Percentiles rank a stretch among this genome's conserved stretches.
Evolutionary conservation across 2,797 vertebrate genomes (phyloP).

Genomic region (Brachyalestes nurse): DNA sequence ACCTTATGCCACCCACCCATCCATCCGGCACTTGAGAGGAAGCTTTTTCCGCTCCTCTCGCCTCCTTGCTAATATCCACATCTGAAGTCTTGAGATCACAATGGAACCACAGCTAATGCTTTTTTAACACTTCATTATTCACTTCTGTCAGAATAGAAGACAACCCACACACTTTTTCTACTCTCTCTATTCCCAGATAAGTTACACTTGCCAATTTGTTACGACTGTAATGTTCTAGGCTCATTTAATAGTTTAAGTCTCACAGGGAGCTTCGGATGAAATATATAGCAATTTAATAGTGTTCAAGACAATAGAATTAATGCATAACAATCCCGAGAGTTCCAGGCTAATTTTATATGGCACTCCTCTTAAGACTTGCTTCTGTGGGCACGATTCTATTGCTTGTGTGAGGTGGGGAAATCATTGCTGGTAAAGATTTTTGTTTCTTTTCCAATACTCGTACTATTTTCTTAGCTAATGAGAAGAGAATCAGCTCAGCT

Average conservation of each 20-base stretch:
- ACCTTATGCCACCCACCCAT: neutral
- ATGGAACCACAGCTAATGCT: neutral
- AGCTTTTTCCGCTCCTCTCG: neutral
- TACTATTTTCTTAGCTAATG: neutral
- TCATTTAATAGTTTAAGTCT: conserved; percentile 14
- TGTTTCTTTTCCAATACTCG: neutral
- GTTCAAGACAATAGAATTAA: conserved; percentile 19
- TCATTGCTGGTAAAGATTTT: neutral
- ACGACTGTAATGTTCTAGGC: neutral
- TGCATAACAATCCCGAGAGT: neutral
- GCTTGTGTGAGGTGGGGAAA: neutral
- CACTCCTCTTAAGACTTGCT: neutral
- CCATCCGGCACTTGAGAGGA: neutral
- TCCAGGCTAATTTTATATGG: conserved; percentile 10
- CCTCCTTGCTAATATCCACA: neutral
- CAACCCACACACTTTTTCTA: conserved; percentile 4
- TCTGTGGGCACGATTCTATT: neutral
- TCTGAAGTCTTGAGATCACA: neutral
- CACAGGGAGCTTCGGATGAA: neutral
- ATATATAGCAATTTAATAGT: conserved; percentile 11
- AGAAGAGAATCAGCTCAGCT: neutral
- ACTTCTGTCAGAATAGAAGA: neutral
- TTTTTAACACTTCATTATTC: conserved; percentile 7
- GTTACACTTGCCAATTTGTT: conserved; percentile 1
- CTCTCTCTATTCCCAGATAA: conserved; percentile 11